A percentile compares a stretch with the other conserved stretches of the same genome.
Evolutionary conservation across 2,888 invertebrate species (phyloP).

Genomic region (Cryptocheilus praepositus): DNA sequence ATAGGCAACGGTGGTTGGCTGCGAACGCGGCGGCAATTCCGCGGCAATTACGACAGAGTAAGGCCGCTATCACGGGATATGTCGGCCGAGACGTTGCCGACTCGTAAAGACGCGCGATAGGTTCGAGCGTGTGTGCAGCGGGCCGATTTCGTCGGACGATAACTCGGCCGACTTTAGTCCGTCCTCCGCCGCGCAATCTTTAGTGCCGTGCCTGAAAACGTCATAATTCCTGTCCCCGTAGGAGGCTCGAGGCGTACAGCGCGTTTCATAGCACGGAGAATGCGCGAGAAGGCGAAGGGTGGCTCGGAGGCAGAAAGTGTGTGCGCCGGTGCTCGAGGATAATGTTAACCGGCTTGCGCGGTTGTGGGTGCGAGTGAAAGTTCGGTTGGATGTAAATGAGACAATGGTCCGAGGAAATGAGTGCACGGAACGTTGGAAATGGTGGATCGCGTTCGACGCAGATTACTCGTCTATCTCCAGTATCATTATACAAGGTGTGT

Average conservation of each 20-base stretch:
- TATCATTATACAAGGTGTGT: too few relatives aligned
- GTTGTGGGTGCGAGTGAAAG: too few relatives aligned
- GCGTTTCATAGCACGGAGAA: too few relatives aligned
- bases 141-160: constrained; percentile 59
- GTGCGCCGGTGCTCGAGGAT: too few relatives aligned
- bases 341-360: too few relatives aligned
- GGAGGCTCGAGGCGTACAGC: constrained; percentile 8
- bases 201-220: constrained; percentile 47
- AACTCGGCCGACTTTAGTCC: constrained; percentile 10
- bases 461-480: too few relatives aligned
- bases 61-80: constrained; percentile 40
- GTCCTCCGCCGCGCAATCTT: constrained; percentile 40
- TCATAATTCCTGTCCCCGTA: constrained; percentile 52
- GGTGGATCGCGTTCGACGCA: too few relatives aligned
- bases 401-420: too few relatives aligned
- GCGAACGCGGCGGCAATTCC: constrained; percentile 30
- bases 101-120: constrained; percentile 51
- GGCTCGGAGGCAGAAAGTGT: too few relatives aligned
- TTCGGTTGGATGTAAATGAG: too few relatives aligned
- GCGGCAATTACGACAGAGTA: constrained; percentile 45
- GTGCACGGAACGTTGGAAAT: too few relatives aligned
- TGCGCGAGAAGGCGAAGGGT: not conserved
- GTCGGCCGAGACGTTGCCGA: constrained; percentile 33
- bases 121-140: constrained; percentile 18
- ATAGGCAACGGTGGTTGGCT: not conserved